Base-by-base conservation (phyloP, 2,113 vertebrate genomes). In the Seriola rivoliana region DNA sequence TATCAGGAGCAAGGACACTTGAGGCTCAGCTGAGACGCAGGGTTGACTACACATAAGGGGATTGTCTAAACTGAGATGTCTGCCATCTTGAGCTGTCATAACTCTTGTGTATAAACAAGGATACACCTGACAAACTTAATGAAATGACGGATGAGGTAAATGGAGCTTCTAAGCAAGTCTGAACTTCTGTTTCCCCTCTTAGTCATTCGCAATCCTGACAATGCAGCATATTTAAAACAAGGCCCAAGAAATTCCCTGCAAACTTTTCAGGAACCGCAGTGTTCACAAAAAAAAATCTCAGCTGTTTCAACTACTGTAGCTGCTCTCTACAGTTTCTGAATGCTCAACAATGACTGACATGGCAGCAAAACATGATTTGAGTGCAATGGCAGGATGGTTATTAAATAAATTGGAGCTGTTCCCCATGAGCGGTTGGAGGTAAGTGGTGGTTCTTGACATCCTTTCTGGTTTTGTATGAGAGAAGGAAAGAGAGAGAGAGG, bases 61-160 rank as follows among this genome's bases (percentile, higher is more conserved):
- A 90, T 91, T 85, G 84, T 91, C 90, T 87, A 80, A 92, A 92
- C 90, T 87, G 88, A 90, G 91, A 92, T 42, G 76, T 90, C 88
- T 78, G 78, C 89, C 91, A 90, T 92, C 92, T 91, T 91, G 91
- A 90, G 90, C 82, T 90, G 90, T 91, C 92, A 91, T 85, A 91
- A 87, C 76, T 88, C 73, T 78, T 34, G 80, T 70, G 63, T 85
- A 68, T 60, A 89, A 91, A 87, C 87, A 91, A 91, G 87, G 87
- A 86, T 72, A 75, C 87, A 85, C 77, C 80, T 88, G 91, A 88
- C 88, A 92, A 78, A 85, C 40, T 67, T 91, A 93, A 93, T 93
- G 79, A 89, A 86, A 93, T 93, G 88, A 92, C 77, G 46, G 82
- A 91, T 88, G 89, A 85, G 85, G 58, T 64, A 73, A 91, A 85